A percentile compares a stretch with the other conserved stretches of the same genome.
These are phyloP conservation scores for Tribolium freemani DNA, from an alignment of 2,888 invertebrate genomes.

Conservation along the genomic window DNA sequence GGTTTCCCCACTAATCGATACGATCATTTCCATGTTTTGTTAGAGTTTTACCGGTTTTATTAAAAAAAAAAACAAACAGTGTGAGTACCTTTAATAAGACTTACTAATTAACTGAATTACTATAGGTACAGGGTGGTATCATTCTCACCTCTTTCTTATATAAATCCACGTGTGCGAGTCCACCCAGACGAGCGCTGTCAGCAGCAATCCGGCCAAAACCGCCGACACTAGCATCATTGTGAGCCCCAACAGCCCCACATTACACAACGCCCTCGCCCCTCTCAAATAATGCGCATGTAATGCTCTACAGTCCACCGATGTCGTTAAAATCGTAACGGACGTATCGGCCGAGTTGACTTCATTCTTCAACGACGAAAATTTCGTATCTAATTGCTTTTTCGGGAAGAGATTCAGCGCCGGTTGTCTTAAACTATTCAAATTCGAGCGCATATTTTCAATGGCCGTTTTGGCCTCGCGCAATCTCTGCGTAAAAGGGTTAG, in stretches of 20 bases:
- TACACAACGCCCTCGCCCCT: conserved; percentile 84
- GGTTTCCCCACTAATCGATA: neutral
- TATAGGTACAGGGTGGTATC: too few relatives aligned
- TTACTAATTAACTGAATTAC: too few relatives aligned
- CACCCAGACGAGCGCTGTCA: conserved; percentile 93
- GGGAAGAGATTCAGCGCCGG: conserved; percentile 71
- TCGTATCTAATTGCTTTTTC: conserved; percentile 73
- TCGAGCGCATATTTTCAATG: conserved; percentile 69
- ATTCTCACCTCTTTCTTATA: conserved; percentile 89
- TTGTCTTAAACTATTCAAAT: conserved; percentile 69
- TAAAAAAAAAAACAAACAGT: too few relatives aligned
- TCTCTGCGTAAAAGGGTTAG: conserved; percentile 86
- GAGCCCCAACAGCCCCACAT: conserved; percentile 84
- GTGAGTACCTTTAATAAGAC: too few relatives aligned
- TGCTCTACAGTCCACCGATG: conserved; percentile 86
- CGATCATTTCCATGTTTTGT: neutral
- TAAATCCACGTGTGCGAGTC: conserved; percentile 98
- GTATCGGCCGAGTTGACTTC: conserved; percentile 85
- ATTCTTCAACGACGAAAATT: conserved; percentile 81
- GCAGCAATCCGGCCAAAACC: conserved; percentile 87
- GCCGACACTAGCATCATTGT: conserved; percentile 90
- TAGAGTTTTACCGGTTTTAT: too few relatives aligned
- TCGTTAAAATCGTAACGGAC: conserved; percentile 76
- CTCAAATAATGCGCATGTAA: conserved; percentile 87
- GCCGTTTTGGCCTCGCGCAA: conserved; percentile 77